Conservation (phyloP, 2,888 invertebrate genomes). For the Standfussiana lucernea region DNA sequence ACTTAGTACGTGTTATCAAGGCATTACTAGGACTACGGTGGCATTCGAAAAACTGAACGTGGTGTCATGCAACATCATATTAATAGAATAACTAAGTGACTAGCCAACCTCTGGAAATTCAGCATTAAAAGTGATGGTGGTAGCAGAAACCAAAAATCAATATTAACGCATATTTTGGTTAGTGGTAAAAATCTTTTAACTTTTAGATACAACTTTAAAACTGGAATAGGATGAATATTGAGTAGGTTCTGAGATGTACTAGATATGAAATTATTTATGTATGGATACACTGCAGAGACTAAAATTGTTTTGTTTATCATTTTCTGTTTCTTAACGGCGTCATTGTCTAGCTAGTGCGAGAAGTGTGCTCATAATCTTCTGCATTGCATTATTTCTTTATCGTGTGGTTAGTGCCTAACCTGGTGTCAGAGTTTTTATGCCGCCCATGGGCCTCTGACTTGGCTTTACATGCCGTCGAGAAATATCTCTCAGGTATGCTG, state of each 20-base stretch:
- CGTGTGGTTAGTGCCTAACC: too few species aligned
- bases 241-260: not conserved
- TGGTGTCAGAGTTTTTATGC: too few species aligned
- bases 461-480: too few species aligned
- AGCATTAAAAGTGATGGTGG: not conserved
- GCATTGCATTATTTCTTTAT: not conserved
- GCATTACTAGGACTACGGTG: not conserved
- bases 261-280: not conserved
- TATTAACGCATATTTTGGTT: not conserved
- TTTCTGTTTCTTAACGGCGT: not conserved
- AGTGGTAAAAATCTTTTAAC: not conserved
- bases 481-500: too few species aligned
- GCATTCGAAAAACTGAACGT: not conserved
- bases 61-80: not conserved
- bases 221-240: not conserved
- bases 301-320: not conserved
- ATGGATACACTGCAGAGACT: not conserved
- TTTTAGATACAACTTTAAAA: not conserved
- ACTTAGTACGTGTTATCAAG: not conserved
- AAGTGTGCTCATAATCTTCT: not conserved
- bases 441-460: too few species aligned
- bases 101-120: conserved; percentile 4
- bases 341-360: not conserved
- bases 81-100: conserved; percentile 13
- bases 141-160: not conserved